Percentiles rank a stretch among this genome's conserved stretches.
These are phyloP conservation scores for Myiozetetes cayanensis DNA, from an alignment of 2,113 vertebrate genomes.

Conservation along the genomic window DNA sequence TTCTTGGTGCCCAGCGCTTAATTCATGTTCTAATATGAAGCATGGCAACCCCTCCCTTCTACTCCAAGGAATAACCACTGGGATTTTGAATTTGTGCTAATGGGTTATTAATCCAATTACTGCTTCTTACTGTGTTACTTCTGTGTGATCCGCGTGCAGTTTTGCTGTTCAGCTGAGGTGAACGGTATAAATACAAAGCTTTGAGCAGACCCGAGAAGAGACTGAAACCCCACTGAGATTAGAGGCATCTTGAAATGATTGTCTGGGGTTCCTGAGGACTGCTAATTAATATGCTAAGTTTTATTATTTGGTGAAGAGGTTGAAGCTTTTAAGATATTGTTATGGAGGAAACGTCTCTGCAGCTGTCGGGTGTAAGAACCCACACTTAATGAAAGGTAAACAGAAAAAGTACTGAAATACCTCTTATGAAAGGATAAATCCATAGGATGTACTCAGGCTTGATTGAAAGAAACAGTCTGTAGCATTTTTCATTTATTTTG, in stretches of 20 bases:
- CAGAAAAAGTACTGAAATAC: background rate
- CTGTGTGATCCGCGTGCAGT: background rate
- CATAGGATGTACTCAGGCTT: background rate
- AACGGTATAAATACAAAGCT: constrained; percentile 18
- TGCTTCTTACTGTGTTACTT: background rate
- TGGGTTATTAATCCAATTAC: constrained; percentile 58
- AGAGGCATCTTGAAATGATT: background rate
- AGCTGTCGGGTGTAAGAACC: background rate
- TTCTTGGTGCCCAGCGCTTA: background rate
- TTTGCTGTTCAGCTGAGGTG: background rate
- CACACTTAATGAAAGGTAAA: background rate
- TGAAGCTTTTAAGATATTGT: background rate
- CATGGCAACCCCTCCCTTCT: background rate
- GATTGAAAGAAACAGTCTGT: background rate
- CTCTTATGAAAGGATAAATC: background rate
- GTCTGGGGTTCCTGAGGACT: background rate
- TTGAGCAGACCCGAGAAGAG: background rate
- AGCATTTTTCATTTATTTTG: background rate
- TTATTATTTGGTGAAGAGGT: background rate
- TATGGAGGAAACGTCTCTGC: background rate
- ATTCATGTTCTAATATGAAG: background rate
- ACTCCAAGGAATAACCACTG: constrained; percentile 1
- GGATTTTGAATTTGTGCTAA: constrained; percentile 39
- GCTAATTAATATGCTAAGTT: background rate
- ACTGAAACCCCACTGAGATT: background rate